A percentile compares a stretch with the other conserved stretches of the same genome.
These are phyloP conservation scores for Eueides isabella DNA, from an alignment of 1,140 invertebrate genomes.

Conservation along the genomic window DNA sequence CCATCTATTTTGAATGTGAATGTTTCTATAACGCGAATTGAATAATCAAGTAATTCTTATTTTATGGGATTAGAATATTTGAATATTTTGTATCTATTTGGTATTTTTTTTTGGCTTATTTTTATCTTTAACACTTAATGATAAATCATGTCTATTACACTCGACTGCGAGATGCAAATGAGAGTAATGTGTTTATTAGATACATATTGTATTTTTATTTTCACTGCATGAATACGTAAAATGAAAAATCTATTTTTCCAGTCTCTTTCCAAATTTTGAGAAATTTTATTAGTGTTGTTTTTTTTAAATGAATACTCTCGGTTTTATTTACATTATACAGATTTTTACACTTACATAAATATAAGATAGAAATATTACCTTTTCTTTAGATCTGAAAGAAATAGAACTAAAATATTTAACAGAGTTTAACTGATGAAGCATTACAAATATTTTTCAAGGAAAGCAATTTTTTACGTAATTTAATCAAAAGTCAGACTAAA, in stretches of 20 bases:
- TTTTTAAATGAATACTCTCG: too few species aligned
- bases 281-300: too few species aligned
- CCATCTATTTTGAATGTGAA: constrained; percentile 32
- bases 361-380: too few species aligned
- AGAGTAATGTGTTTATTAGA: too few species aligned
- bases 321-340: too few species aligned
- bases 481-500: background rate
- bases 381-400: too few species aligned
- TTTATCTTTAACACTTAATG: background rate
- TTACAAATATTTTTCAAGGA: background rate
- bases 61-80: constrained; percentile 18
- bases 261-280: too few species aligned
- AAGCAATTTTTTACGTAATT: background rate
- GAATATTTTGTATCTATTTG: constrained; percentile 8
- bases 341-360: too few species aligned
- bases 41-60: constrained; percentile 42
- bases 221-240: too few species aligned
- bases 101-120: background rate
- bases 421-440: background rate
- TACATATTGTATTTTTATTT: too few species aligned
- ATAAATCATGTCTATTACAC: background rate
- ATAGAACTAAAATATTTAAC: too few species aligned
- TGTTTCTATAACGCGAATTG: constrained; percentile 38
- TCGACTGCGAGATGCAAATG: background rate
- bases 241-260: too few species aligned